Evolutionary conservation across 2,888 invertebrate genomes (phyloP).

Genomic region (Cerceris ruficornis): DNA sequence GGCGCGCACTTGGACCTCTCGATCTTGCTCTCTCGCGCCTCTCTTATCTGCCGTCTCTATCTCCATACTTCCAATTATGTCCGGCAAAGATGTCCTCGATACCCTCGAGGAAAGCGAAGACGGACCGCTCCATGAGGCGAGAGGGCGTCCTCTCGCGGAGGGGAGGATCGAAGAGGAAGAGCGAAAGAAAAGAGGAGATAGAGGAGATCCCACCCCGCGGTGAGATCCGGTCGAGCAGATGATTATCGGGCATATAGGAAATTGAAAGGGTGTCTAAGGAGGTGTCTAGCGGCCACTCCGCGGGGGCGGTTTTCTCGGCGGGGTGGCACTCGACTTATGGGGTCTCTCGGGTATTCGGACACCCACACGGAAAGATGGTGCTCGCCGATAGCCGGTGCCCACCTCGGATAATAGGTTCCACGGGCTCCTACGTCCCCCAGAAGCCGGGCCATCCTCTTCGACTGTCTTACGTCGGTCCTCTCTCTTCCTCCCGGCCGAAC

Average conservation of each 20-base stretch:
- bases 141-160: conserved; percentile 8
- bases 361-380: conserved; percentile 75
- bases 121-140: conserved; percentile 1
- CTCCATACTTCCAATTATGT: conserved; percentile 49
- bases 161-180: conserved; percentile 11
- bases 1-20: conserved; percentile 14
- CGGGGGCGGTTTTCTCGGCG: conserved; percentile 74
- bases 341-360: conserved; percentile 72
- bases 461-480: conserved; percentile 30
- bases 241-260: conserved; percentile 79
- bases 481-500: conserved; percentile 8
- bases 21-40: background rate
- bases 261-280: conserved; percentile 81
- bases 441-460: conserved; percentile 44
- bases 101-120: conserved; percentile 22
- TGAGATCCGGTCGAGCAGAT: conserved; percentile 71
- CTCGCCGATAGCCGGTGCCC: conserved; percentile 72
- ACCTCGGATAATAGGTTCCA: conserved; percentile 73
- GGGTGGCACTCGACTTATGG: conserved; percentile 72
- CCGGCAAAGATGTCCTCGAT: conserved; percentile 47
- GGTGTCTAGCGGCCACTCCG: conserved; percentile 75
- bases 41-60: conserved; percentile 20
- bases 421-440: conserved; percentile 55
- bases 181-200: conserved; percentile 21
- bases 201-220: conserved; percentile 47